Evolutionary conservation across 2,797 vertebrate genomes (phyloP).

Genomic region (Cottoperca gobio): DNA sequence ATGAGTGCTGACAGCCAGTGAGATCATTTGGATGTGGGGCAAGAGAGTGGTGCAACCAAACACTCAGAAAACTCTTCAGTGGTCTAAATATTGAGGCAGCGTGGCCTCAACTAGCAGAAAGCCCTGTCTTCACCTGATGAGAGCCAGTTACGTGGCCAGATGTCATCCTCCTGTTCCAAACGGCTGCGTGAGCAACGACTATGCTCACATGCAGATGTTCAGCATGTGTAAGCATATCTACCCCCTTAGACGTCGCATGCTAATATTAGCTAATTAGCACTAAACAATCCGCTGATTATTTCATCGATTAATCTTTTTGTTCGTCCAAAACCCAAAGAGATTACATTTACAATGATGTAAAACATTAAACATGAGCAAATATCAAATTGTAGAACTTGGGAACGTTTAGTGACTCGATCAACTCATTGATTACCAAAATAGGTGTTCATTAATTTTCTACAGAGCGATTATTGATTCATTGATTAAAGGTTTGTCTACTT

Average conservation of each 20-base stretch:
- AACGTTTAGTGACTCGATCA: not conserved
- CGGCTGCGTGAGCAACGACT: not conserved
- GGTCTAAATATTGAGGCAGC: not conserved
- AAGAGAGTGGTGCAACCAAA: not conserved
- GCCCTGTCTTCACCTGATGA: not conserved
- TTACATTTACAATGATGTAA: not conserved
- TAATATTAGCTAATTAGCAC: not conserved
- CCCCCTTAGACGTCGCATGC: not conserved
- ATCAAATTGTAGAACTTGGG: not conserved
- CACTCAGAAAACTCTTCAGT: not conserved
- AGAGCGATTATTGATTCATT: not conserved
- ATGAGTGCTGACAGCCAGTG: constrained; percentile 45
- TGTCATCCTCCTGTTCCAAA: not conserved
- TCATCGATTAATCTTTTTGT: no score
- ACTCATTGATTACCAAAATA: not conserved
- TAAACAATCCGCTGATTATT: no score
- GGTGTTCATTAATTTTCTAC: not conserved
- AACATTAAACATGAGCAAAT: not conserved
- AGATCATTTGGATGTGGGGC: constrained; percentile 41
- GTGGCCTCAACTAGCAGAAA: not conserved
- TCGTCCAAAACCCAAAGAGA: not conserved
- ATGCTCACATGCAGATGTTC: not conserved
- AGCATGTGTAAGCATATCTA: not conserved
- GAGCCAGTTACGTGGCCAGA: not conserved
- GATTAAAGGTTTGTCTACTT: no score